Base-by-base conservation (phyloP, 2,797 vertebrate genomes). In the Eleutherodactylus coqui region DNA sequence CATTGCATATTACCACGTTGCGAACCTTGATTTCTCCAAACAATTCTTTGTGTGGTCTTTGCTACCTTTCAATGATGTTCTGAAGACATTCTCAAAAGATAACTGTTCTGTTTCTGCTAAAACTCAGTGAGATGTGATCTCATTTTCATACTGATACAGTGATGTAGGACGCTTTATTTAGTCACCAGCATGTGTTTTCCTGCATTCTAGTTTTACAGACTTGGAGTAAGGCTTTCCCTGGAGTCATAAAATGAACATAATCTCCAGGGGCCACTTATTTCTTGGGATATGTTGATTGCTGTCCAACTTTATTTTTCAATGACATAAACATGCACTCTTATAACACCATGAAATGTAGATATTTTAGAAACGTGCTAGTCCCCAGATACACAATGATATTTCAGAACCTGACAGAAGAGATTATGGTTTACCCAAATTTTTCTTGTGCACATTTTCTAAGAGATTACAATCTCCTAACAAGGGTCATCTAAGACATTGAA, bases 211-310 rank as follows among this genome's bases (percentile, higher is more conserved):
- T 55, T 72, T 82, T 82, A 53, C 67, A 55, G 47, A 72, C 16
- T 82, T 27, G n/a, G 80, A 72, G 27, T 55, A 13, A 43, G 49
- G 49, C 51, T 27, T 55, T 73, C 67, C 36, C 49, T 38, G 34
- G 49, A 67, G 47, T n/a, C 55, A 34, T 70, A 72, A 14, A 17
- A n/a, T 24, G 64, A 72, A 32, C 51, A 8, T 41, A 49, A 55
- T 84, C 83, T 84, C 73, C 38, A 24, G 47, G 60, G 83, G 47
- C 75, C 75, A 78, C 75, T 84, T 84, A 78, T 84, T 77, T 78
- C 43, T 64, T 47, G 82, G 29, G 41, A 77, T 21, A 72, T 53
- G 16, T 49, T 62, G 72, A 82, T 45, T 76, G 55, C 82, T 84
- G 82, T 77, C 83, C 73, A 67, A 38, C 43, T 14, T 62, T 29